phyloP scores from a whole-genome alignment of 2,113 vertebrate species.

The Semnornis frantzii region DNA sequence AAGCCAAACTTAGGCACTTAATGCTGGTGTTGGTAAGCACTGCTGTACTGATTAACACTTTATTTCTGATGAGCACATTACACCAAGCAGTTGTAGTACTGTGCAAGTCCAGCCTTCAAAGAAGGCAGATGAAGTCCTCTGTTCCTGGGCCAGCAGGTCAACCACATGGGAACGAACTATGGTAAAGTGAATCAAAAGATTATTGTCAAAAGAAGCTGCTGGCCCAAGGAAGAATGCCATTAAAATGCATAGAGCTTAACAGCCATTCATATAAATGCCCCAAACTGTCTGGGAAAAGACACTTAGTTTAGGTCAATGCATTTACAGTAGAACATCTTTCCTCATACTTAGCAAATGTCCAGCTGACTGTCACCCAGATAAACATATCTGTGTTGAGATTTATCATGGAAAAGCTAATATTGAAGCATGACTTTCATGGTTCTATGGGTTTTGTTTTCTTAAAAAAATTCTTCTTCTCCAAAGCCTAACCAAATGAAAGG shows the following conservation, averaged over 20 bases:
- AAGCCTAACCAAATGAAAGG: neutral
- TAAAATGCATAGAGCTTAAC: neutral
- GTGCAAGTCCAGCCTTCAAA: neutral
- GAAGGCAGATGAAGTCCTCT: neutral
- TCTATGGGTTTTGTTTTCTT: neutral
- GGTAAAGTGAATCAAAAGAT: neutral
- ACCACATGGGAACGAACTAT: neutral
- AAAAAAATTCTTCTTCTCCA: neutral
- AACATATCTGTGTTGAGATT: slow-evolving; percentile 18
- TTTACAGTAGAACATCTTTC: slow-evolving; percentile 24
- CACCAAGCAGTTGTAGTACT: neutral
- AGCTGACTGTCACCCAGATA: slow-evolving; percentile 29
- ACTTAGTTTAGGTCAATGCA: slow-evolving; percentile 52
- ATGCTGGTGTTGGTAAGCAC: neutral
- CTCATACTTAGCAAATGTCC: slow-evolving; percentile 13
- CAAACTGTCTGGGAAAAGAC: neutral
- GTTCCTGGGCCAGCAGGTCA: neutral
- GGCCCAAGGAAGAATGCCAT: neutral
- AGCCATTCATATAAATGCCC: slow-evolving; percentile 2
- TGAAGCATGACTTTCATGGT: neutral
- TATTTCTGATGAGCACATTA: neutral
- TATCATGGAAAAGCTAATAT: neutral
- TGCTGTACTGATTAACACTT: neutral
- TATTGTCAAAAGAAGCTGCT: neutral
- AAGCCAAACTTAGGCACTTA: neutral